Evolutionary conservation across 2,797 vertebrate genomes (phyloP).

Genomic region (Pseudochirops corinnae): DNA sequence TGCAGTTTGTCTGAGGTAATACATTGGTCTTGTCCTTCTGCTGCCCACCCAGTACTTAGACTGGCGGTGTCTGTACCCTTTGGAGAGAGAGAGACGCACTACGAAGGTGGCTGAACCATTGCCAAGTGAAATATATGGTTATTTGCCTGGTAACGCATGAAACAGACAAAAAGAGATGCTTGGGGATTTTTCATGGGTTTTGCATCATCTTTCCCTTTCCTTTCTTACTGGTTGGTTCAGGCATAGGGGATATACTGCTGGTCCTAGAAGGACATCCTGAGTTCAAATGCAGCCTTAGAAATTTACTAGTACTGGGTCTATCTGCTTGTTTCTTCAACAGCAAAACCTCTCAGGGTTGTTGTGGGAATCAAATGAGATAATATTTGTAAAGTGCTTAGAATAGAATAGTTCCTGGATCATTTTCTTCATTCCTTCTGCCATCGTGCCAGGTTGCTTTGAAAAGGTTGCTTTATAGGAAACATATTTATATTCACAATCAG

Average conservation of each 20-base stretch:
- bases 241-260: not conserved
- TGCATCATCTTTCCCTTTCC: not conserved
- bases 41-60: not conserved
- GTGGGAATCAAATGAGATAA: not conserved
- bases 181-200: not conserved
- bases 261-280: not conserved
- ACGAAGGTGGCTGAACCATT: not conserved
- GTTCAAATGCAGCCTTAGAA: not conserved
- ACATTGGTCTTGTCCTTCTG: not conserved
- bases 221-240: not conserved
- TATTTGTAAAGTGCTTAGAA: not conserved
- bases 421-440: not conserved
- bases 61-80: not conserved
- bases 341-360: not conserved
- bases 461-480: not conserved
- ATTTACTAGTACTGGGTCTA: not conserved
- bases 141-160: not conserved
- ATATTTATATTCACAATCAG: not conserved
- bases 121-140: not conserved
- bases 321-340: not conserved
- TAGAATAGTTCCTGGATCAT: not conserved
- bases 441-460: not conserved
- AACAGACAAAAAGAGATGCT: not conserved
- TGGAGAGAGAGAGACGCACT: not conserved
- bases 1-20: conserved; percentile 13